Percentiles rank a stretch among this genome's conserved stretches.
Evolutionary conservation across 2,888 invertebrate genomes (phyloP).

Genomic region (Sisyra nigra): DNA sequence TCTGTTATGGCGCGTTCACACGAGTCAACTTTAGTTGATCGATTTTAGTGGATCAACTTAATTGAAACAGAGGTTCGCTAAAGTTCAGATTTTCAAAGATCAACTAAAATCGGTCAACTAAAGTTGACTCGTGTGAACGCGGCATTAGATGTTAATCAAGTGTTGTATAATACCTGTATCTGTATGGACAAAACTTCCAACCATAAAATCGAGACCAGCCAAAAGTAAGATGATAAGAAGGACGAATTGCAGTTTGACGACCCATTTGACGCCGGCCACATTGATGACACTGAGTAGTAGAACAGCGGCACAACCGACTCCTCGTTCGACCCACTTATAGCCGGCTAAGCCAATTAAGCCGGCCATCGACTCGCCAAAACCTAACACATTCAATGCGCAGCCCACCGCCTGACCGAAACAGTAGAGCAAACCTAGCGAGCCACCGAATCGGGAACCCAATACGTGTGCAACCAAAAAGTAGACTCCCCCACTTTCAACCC

Average conservation of each 20-base stretch:
- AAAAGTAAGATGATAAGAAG: conserved; percentile 70
- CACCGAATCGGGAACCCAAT: conserved; percentile 83
- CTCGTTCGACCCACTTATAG: conserved; percentile 66
- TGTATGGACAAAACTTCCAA: conserved; percentile 74
- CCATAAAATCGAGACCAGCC: conserved; percentile 84
- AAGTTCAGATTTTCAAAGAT: too few species aligned
- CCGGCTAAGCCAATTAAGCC: conserved; percentile 57
- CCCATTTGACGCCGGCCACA: conserved; percentile 95
- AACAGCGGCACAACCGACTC: conserved; percentile 77
- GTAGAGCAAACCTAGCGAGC: conserved; percentile 82
- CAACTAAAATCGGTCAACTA: too few species aligned
- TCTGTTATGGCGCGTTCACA: too few species aligned
- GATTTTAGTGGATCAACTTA: too few species aligned
- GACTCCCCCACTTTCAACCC: conserved; percentile 93
- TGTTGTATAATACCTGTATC: conserved; percentile 38
- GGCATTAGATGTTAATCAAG: too few species aligned
- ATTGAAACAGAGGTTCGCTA: too few species aligned
- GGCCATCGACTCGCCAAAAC: conserved; percentile 94
- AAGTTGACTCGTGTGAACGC: too few species aligned
- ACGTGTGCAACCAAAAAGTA: conserved; percentile 92
- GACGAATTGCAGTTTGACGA: conserved; percentile 85
- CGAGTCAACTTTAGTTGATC: too few species aligned
- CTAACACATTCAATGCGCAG: conserved; percentile 88
- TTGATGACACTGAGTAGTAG: conserved; percentile 78
- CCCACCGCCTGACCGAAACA: conserved; percentile 96